These are phyloP conservation scores for Leiothrix lutea DNA, from an alignment of 2,113 vertebrate genomes.

Conservation along the genomic window DNA sequence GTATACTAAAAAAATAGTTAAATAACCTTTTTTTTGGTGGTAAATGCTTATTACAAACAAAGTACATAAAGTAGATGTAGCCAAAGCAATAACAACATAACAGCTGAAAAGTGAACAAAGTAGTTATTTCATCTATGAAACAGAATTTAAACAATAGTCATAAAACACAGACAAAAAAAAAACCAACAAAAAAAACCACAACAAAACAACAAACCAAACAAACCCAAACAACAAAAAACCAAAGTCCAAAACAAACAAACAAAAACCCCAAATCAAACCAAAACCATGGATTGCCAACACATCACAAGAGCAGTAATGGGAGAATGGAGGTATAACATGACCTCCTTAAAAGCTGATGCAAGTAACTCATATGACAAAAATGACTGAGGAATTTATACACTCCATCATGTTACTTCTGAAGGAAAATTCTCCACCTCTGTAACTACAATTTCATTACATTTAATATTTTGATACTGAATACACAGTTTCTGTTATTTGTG, in stretches of 20 bases:
- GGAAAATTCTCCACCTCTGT: background rate
- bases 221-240: background rate
- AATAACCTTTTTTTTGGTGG: background rate
- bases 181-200: background rate
- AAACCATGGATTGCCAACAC: background rate
- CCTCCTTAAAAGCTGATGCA: background rate
- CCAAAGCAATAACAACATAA: background rate
- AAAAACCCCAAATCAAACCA: background rate
- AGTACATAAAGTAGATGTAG: background rate
- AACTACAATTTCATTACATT: conserved; percentile 2
- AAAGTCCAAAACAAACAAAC: background rate
- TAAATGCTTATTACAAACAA: background rate
- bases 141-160: background rate
- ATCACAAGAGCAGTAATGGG: background rate
- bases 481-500: background rate
- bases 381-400: background rate
- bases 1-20: background rate
- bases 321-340: background rate
- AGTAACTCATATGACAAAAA: background rate
- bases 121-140: background rate
- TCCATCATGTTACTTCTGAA: background rate
- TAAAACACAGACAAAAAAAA: background rate
- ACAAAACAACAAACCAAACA: background rate
- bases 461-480: background rate
- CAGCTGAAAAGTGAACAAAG: background rate